A percentile compares a stretch with the other conserved stretches of the same genome.
Conservation (phyloP, 2,797 vertebrate species). For the Chaenodraco wilsoni region DNA sequence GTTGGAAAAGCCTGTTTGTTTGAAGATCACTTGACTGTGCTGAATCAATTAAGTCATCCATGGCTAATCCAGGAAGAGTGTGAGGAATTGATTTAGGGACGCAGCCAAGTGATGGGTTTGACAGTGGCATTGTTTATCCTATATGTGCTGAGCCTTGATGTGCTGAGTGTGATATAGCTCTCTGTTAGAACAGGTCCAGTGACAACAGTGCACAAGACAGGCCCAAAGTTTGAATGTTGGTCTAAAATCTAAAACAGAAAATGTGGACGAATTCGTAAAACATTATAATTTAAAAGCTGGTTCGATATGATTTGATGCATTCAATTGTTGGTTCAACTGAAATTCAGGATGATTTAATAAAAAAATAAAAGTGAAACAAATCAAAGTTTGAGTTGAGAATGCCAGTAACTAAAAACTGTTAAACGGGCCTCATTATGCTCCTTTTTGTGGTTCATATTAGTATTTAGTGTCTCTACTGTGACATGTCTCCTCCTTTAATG, state of each 20-base stretch:
- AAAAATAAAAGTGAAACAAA: background rate
- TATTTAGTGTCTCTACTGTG: too few relatives aligned
- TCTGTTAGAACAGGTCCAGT: slow-evolving; percentile 28
- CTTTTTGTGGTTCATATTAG: too few relatives aligned
- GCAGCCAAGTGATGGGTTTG: slow-evolving; percentile 68
- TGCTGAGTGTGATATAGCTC: slow-evolving; percentile 64
- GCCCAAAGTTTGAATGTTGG: slow-evolving; percentile 3
- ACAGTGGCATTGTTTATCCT: slow-evolving; percentile 74
- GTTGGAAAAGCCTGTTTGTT: slow-evolving; percentile 75
- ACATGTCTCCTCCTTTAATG: too few relatives aligned
- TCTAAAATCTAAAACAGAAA: too few relatives aligned
- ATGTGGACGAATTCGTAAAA: background rate
- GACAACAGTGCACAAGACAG: background rate
- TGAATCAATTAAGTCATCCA: slow-evolving; percentile 80
- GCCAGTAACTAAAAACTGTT: background rate
- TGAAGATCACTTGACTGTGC: slow-evolving; percentile 78
- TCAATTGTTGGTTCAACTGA: background rate
- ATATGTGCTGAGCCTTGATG: slow-evolving; percentile 67
- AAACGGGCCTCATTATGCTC: too few relatives aligned
- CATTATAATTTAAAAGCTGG: background rate
- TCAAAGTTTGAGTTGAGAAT: background rate
- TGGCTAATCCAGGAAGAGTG: slow-evolving; percentile 77
- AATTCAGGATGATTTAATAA: background rate
- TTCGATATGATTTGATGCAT: background rate
- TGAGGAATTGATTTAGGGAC: slow-evolving; percentile 76